phyloP scores from a whole-genome alignment of 2,888 invertebrate species.

The Gastrophysa polygoni region DNA sequence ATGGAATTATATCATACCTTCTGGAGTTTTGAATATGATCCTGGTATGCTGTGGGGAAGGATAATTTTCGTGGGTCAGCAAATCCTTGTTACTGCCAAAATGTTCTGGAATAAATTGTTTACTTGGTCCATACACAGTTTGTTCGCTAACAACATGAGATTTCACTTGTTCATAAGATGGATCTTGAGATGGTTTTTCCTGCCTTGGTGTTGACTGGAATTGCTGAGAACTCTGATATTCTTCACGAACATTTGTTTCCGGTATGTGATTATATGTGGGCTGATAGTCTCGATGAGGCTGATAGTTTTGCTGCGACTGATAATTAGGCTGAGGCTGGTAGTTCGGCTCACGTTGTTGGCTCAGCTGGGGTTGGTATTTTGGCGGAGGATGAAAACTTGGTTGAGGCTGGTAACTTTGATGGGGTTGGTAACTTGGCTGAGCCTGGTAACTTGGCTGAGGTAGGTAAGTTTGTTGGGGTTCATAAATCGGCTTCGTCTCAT shows the following conservation, averaged over 20 bases:
- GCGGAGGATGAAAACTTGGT: neutral
- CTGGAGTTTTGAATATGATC: conserved; percentile 58
- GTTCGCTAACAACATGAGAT: conserved; percentile 10
- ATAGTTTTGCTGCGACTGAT: conserved; percentile 31
- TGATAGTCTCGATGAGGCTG: conserved; percentile 4
- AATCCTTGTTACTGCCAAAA: conserved; percentile 11
- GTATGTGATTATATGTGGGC: neutral
- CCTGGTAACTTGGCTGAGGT: neutral
- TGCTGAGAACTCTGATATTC: neutral
- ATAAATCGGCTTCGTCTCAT: neutral
- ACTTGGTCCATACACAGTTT: neutral
- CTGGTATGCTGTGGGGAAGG: conserved; percentile 65
- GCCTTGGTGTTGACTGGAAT: neutral
- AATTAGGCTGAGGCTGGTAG: conserved; percentile 31
- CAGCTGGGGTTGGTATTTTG: neutral
- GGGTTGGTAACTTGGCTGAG: neutral
- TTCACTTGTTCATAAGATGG: conserved; percentile 1
- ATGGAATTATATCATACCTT: conserved; percentile 24
- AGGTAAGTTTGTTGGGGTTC: neutral
- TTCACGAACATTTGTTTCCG: neutral
- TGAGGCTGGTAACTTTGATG: neutral
- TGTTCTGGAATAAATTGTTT: neutral
- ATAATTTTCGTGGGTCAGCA: conserved; percentile 64
- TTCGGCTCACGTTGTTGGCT: neutral
- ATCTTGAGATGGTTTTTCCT: conserved; percentile 3